A percentile compares a stretch with the other conserved stretches of the same genome.
phyloP scores from a whole-genome alignment of 2,113 vertebrate genomes.

The Lota lota region DNA sequence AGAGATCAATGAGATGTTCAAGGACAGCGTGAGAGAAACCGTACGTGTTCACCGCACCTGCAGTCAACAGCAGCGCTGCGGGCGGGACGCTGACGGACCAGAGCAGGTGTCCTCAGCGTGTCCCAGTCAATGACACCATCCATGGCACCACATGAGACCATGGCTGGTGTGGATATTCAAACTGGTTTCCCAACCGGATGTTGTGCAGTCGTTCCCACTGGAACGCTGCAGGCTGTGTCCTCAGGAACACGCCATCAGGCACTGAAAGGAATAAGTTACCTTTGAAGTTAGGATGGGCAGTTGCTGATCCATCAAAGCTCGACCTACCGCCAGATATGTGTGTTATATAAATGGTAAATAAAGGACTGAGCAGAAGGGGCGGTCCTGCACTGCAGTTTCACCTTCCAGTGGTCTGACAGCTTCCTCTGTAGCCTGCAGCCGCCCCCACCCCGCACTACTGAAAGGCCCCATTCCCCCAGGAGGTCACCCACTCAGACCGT shows the following conservation, averaged over 20 bases:
- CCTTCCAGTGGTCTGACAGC: conserved; percentile 38
- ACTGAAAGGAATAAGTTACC: not conserved
- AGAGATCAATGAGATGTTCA: too few species aligned
- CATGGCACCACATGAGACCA: conserved; percentile 60
- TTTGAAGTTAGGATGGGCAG: too few species aligned
- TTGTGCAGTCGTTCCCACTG: not conserved
- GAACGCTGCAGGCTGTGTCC: not conserved
- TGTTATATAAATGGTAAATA: too few species aligned
- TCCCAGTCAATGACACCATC: conserved; percentile 61
- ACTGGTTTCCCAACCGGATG: not conserved
- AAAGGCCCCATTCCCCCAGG: conserved; percentile 60
- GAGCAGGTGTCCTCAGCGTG: conserved; percentile 61
- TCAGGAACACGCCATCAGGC: not conserved
- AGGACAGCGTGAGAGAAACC: too few species aligned
- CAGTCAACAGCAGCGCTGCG: too few species aligned
- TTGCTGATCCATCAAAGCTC: too few species aligned
- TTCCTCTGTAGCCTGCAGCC: conserved; percentile 31
- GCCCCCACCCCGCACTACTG: conserved; percentile 37
- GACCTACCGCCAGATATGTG: too few species aligned
- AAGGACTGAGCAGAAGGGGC: too few species aligned
- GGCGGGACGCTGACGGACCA: conserved; percentile 51
- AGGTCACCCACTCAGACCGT: conserved; percentile 46
- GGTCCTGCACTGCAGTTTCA: not conserved
- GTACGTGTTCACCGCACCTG: too few species aligned
- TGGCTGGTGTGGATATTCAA: conserved; percentile 26